Evolutionary conservation across 1,140 invertebrate species (phyloP).

Genomic region (Drosophila bipectinata): DNA sequence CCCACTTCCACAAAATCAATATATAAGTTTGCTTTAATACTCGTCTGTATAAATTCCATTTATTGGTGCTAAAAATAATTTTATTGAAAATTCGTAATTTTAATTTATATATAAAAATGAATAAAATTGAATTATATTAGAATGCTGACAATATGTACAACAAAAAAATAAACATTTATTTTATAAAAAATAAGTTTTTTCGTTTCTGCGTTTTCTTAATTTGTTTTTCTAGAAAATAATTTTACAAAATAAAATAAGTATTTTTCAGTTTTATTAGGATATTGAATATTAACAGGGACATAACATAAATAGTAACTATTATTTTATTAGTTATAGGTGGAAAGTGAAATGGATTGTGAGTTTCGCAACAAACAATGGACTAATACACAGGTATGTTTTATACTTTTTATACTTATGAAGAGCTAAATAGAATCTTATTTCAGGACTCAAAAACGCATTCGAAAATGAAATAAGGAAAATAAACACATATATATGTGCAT

Average conservation of each 20-base stretch:
- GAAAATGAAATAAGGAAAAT: conserved; percentile 13
- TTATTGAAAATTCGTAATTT: conserved; percentile 23
- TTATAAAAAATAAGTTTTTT: conserved; percentile 34
- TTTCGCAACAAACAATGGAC: conserved; percentile 16
- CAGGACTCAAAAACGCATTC: conserved; percentile 9
- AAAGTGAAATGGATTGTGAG: conserved; percentile 53
- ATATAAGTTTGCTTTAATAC: background rate
- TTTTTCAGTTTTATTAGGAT: conserved; percentile 23
- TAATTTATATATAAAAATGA: conserved; percentile 7
- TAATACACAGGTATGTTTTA: conserved; percentile 26
- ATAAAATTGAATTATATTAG: conserved; percentile 33
- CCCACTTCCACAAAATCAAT: background rate
- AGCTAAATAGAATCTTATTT: conserved; percentile 14
- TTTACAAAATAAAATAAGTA: background rate
- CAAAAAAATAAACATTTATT: conserved; percentile 62
- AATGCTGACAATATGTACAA: conserved; percentile 51
- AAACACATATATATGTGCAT: background rate
- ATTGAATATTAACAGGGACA: background rate
- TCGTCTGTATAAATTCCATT: background rate
- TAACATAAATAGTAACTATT: conserved; percentile 22
- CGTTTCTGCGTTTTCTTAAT: conserved; percentile 24
- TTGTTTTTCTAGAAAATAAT: conserved; percentile 6
- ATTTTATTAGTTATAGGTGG: conserved; percentile 78
- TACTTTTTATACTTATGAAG: background rate
- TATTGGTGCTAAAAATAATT: conserved; percentile 23